Percentiles rank a stretch among this genome's conserved stretches.
These are phyloP conservation scores for Limnodromus scolopaceus DNA, from an alignment of 2,797 vertebrate genomes.

Conservation along the genomic window DNA sequence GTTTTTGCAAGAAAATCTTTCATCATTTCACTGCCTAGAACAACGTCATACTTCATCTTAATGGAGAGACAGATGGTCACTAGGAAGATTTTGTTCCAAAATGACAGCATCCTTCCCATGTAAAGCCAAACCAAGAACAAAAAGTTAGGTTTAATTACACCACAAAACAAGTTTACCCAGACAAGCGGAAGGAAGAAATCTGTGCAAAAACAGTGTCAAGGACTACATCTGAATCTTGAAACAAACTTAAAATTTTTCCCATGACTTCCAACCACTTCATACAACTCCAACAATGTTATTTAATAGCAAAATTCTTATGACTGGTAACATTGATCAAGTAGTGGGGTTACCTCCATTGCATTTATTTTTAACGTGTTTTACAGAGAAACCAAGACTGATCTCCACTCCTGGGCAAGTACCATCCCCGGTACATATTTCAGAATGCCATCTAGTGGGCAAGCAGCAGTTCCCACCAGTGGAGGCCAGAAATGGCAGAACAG, in stretches of 20 bases:
- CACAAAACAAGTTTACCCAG: background rate
- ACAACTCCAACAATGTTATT: background rate
- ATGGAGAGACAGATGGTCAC: background rate
- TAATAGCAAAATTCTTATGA: background rate
- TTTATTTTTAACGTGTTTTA: background rate
- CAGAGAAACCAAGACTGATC: background rate
- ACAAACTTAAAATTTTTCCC: background rate
- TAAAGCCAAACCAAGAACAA: background rate
- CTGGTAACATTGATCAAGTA: background rate
- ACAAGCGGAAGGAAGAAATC: background rate
- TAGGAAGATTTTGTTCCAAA: background rate
- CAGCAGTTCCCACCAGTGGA: background rate
- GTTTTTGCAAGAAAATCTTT: background rate
- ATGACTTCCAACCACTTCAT: background rate
- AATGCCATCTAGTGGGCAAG: background rate
- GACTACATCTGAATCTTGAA: background rate
- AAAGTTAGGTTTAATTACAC: background rate
- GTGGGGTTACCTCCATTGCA: accelerated
- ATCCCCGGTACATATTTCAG: background rate
- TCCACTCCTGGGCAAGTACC: background rate
- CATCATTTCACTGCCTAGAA: background rate
- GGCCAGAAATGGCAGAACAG: background rate
- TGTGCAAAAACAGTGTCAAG: background rate
- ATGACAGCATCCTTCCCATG: background rate
- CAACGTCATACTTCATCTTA: background rate